Evolutionary conservation across 2,113 vertebrate genomes (phyloP).

Genomic region (Upupa epops): DNA sequence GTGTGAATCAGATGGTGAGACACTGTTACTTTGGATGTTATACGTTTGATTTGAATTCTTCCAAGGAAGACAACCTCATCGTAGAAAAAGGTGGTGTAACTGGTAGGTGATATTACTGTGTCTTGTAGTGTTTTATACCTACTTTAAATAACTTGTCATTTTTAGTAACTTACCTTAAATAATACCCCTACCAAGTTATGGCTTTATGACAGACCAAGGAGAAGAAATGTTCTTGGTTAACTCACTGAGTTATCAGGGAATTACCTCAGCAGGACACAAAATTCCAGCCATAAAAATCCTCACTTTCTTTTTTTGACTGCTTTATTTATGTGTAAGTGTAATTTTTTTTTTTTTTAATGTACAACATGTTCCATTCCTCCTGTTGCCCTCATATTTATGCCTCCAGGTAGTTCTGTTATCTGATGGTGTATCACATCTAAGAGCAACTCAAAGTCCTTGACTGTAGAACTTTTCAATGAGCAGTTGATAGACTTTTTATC

Average conservation of each 20-base stretch:
- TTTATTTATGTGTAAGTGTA: not conserved
- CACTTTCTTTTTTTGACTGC: not conserved
- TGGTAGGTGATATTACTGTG: conserved; percentile 44
- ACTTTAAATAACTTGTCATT: not conserved
- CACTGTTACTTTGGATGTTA: conserved; percentile 82
- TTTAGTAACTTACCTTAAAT: not conserved
- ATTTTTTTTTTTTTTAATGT: not conserved
- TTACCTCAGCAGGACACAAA: not conserved
- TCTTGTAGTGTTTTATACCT: not conserved
- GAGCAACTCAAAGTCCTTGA: not conserved
- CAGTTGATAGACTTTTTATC: not conserved
- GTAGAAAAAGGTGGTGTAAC: not conserved
- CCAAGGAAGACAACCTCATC: not conserved
- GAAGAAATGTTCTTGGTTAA: not conserved
- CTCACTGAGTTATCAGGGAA: not conserved
- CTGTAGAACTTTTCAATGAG: not conserved
- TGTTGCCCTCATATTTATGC: not conserved
- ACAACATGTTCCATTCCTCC: not conserved
- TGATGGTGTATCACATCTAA: not conserved
- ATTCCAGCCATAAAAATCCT: not conserved
- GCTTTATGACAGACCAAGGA: not conserved
- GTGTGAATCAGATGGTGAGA: conserved; percentile 80
- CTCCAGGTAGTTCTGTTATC: not conserved
- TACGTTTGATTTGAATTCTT: conserved; percentile 74
- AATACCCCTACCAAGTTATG: not conserved